Conservation (phyloP, 1,140 invertebrate species). For the Heliothis virescens region DNA sequence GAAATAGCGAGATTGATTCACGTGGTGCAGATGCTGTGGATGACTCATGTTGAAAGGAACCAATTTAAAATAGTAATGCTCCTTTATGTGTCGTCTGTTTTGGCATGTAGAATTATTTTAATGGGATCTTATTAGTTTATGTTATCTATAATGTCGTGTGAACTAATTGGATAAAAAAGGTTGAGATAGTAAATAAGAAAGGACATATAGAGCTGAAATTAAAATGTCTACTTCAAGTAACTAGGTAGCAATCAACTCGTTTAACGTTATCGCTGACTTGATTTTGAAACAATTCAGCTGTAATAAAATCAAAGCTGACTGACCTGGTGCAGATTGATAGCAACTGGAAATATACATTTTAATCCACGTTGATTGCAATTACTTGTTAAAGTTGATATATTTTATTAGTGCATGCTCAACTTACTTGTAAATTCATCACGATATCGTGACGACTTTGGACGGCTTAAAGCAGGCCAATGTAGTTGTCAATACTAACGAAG, state of each 20-base stretch:
- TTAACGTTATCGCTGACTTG: no score
- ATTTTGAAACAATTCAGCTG: no score
- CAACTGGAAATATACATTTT: not conserved
- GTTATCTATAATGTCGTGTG: no score
- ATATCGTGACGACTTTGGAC: conserved; percentile 27
- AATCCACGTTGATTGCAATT: not conserved
- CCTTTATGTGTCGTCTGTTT: not conserved
- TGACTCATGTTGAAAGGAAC: conserved; percentile 63
- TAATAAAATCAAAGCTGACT: no score
- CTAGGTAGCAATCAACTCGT: no score
- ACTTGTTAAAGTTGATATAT: not conserved
- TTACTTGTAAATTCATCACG: conserved; percentile 11
- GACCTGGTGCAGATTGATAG: no score
- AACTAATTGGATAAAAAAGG: no score
- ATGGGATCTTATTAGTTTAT: not conserved
- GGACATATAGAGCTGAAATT: no score
- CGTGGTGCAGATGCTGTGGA: conserved; percentile 77
- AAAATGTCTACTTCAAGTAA: no score
- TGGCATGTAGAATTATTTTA: not conserved
- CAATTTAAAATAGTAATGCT: conserved; percentile 41
- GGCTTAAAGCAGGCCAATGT: conserved; percentile 8
- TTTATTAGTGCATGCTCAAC: not conserved
- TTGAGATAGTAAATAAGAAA: no score
- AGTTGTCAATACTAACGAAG: conserved; percentile 34
- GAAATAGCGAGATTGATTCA: conserved; percentile 71